Base-by-base conservation (phyloP, 2,113 vertebrate species). In the Odocoileus hemionus region DNA sequence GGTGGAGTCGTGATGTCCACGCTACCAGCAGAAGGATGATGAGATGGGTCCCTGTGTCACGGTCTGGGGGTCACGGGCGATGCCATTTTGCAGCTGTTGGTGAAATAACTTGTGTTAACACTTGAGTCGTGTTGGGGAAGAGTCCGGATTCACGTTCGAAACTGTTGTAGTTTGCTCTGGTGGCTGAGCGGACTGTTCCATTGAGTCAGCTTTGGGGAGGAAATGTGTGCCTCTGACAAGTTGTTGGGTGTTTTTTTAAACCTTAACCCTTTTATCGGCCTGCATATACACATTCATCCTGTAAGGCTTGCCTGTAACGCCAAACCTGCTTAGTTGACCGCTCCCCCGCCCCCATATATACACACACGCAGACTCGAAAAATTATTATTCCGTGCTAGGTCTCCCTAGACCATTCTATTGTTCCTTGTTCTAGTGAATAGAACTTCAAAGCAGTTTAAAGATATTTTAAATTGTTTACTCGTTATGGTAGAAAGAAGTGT, bases 251-350 rank as follows among this genome's bases (percentile, higher is more conserved):
- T 43, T 26, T 60, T 60, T 86, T 9, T 33, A n/a, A 80, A 33
- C 50, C 30, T 16, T 43, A 33, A 39, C 43, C 17, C 23, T 47
- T 39, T 47, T 39, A 33, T 21, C 26, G 5, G 25, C 47, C 30
- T 2, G n/a, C 28, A 2, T 1, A 14, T 23, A 4, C 26, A n/a
- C 60, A 11, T 10, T 33, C 19, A 2, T 11, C 28, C 33, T 54
- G 21, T n/a, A 10, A 54, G 8, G 21, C 25, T 33, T 58, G 36
- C 25, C 12, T 33, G 30, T 8, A 15, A 54, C 26, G 14, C 33
- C 26, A 6, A 33, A 43, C 39, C 33, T 67, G 30, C 30, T 57
- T 13, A 21, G 19, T 28, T 7, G 60, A 36, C 43, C 8, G 13
- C 43, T 6, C 4, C 30, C 3, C 39, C 39, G 39, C 39, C 12